Evolutionary conservation across 2,888 invertebrate genomes (phyloP).

Genomic region (Hydroisotoma schaefferi): DNA sequence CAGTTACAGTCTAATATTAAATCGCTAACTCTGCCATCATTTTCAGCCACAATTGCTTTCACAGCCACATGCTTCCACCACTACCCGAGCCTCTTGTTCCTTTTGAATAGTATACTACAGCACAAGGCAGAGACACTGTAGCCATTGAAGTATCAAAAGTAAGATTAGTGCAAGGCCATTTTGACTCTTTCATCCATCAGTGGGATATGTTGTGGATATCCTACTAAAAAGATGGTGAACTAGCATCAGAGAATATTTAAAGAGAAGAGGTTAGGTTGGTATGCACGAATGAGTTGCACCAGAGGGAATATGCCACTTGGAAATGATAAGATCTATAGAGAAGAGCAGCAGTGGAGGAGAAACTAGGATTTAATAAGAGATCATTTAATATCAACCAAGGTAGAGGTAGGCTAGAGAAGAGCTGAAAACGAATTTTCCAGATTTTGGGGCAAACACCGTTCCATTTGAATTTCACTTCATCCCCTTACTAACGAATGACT

Average conservation of each 20-base stretch:
- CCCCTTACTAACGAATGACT: conserved; percentile 22
- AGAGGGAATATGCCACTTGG: too few species aligned
- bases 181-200: too few species aligned
- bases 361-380: neutral
- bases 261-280: too few species aligned
- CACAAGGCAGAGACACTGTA: too few species aligned
- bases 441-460: conserved; percentile 14
- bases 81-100: neutral
- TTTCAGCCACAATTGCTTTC: conserved; percentile 21
- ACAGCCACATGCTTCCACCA: conserved; percentile 35
- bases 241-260: too few species aligned
- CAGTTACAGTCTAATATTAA: conserved; percentile 37
- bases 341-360: neutral
- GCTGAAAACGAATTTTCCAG: conserved; percentile 11
- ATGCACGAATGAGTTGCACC: too few species aligned
- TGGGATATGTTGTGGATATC: too few species aligned
- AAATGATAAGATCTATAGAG: neutral
- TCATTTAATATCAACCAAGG: too few species aligned
- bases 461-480: conserved; percentile 22
- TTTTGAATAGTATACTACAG: too few species aligned
- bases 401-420: neutral
- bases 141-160: too few species aligned
- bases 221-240: too few species aligned
- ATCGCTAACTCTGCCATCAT: conserved; percentile 32
- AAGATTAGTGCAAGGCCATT: too few species aligned